Conservation (phyloP, 2,888 invertebrate genomes). For the Bimastos eiseni region DNA sequence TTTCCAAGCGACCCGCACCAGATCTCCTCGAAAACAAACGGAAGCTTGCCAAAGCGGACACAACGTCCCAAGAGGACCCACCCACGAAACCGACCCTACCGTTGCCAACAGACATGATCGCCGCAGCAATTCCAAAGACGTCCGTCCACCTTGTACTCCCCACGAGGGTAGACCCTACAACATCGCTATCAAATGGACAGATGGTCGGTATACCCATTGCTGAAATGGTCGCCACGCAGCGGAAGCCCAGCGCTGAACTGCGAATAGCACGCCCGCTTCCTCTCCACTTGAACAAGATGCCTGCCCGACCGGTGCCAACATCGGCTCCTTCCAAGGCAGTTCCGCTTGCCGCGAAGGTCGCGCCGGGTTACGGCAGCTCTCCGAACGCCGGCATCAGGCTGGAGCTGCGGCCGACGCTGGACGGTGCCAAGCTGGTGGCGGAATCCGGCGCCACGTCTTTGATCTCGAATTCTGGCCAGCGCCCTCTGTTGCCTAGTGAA, state of each 20-base stretch:
- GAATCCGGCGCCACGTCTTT: neutral
- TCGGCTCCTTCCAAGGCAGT: neutral
- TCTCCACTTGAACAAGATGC: neutral
- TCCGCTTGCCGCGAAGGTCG: neutral
- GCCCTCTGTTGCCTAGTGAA: neutral
- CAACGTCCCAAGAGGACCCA: neutral
- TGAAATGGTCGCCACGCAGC: neutral
- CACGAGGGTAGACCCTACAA: neutral
- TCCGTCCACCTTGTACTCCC: neutral
- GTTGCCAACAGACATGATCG: neutral
- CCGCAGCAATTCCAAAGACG: too few species aligned
- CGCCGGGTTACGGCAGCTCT: neutral
- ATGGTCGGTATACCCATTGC: neutral
- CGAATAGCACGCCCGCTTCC: neutral
- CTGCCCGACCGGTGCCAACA: neutral
- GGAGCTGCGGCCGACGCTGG: neutral
- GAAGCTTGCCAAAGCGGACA: neutral
- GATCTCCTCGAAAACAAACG: conserved; percentile 18
- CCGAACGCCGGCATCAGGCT: neutral
- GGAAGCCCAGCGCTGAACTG: neutral
- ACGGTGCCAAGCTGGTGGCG: neutral
- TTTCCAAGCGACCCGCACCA: neutral
- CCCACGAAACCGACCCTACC: neutral
- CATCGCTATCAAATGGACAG: neutral
- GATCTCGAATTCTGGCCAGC: neutral